These are phyloP conservation scores for Hirundichthys speculiger DNA, from an alignment of 2,113 vertebrate species.

Conservation along the genomic window DNA sequence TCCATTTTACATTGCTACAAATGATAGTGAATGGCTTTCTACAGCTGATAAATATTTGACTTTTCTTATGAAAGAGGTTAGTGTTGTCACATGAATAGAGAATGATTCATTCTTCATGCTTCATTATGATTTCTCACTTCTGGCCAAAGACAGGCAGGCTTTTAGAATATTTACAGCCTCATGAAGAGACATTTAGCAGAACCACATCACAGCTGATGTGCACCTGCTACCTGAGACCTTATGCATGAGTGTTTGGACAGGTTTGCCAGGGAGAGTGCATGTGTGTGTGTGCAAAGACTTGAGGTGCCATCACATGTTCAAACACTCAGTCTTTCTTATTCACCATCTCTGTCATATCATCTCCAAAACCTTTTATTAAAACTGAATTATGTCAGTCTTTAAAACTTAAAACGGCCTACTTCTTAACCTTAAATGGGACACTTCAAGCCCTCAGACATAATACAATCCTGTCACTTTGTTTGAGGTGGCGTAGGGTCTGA, in stretches of 20 bases:
- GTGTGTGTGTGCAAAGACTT: constrained; percentile 13
- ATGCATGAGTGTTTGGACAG: constrained; percentile 8
- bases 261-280: constrained; percentile 7
- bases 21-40: constrained; percentile 87
- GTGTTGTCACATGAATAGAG: constrained; percentile 94
- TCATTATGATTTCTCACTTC: constrained; percentile 91
- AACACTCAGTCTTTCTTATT: constrained; percentile 24
- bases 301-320: constrained; percentile 35
- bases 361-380: not conserved
- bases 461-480: too few species aligned
- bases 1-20: constrained; percentile 83
- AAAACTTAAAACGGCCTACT: not conserved
- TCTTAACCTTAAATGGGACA: too few species aligned
- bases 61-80: constrained; percentile 90
- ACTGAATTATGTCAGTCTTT: not conserved
- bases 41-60: constrained; percentile 93
- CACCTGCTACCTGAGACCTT: constrained; percentile 79
- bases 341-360: not conserved
- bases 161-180: constrained; percentile 92
- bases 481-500: too few species aligned
- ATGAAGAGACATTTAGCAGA: constrained; percentile 91
- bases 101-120: constrained; percentile 93
- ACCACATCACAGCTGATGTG: constrained; percentile 87
- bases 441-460: too few species aligned
- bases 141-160: constrained; percentile 88